These are phyloP conservation scores for Megalurothrips usitatus DNA, from an alignment of 2,888 invertebrate genomes.

Conservation along the genomic window DNA sequence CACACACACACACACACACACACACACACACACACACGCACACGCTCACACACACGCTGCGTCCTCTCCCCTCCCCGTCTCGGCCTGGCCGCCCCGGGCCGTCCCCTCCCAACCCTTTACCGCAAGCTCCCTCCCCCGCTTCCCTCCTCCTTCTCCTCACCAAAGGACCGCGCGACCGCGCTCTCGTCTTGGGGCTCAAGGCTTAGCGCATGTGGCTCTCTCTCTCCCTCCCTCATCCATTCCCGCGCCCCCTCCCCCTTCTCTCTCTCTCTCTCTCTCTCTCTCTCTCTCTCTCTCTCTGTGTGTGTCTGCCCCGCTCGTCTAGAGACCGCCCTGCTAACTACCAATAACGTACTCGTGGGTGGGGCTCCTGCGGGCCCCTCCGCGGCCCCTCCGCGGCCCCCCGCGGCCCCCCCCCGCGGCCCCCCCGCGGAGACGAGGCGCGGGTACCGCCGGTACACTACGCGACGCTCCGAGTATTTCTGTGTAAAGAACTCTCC, in stretches of 20 bases:
- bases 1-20: background rate
- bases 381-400: too few species aligned
- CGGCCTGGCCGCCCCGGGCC: background rate
- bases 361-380: background rate
- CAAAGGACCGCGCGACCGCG: background rate
- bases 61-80: background rate
- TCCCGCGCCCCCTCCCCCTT: too few species aligned
- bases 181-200: background rate
- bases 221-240: too few species aligned
- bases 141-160: too few species aligned
- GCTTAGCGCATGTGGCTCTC: conserved; percentile 3
- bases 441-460: background rate
- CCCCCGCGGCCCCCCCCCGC: too few species aligned
- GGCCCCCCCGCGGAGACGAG: too few species aligned
- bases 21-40: background rate
- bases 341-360: conserved; percentile 9
- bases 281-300: too few species aligned
- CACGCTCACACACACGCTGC: too few species aligned
- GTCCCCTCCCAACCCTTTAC: background rate
- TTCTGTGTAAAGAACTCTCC: too few species aligned
- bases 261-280: too few species aligned
- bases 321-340: background rate
- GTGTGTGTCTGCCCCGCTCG: background rate
- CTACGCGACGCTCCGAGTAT: background rate
- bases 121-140: too few species aligned